phyloP scores from a whole-genome alignment of 1,140 invertebrate genomes.

The Dendroctonus valens region DNA sequence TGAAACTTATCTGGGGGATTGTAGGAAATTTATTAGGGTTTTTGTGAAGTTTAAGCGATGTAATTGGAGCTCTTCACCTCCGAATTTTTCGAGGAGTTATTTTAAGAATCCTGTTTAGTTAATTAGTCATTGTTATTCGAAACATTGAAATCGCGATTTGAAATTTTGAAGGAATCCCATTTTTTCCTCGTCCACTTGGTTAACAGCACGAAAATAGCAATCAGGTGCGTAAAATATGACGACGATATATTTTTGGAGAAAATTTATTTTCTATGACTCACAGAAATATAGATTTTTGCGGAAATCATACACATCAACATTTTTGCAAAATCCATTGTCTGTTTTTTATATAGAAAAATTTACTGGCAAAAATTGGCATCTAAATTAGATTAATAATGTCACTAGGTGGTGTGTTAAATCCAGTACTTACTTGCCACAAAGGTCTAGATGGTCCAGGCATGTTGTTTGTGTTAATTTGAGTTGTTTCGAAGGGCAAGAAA shows the following conservation, averaged over 20 bases:
- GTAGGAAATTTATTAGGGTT: not conserved
- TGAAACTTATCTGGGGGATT: not conserved
- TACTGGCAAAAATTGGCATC: not conserved
- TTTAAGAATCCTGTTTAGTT: too few species aligned
- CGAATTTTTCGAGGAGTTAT: too few species aligned
- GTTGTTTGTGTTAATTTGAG: conserved; percentile 27
- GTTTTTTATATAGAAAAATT: not conserved
- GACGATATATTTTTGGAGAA: conserved; percentile 8
- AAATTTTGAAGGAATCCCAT: not conserved
- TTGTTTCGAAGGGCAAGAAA: conserved; percentile 17
- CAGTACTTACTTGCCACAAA: conserved; percentile 47
- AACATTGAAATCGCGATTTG: not conserved
- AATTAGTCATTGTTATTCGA: too few species aligned
- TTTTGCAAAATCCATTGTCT: not conserved
- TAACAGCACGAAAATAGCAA: not conserved
- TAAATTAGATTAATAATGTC: not conserved
- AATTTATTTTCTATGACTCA: conserved; percentile 3
- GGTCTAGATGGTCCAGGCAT: conserved; percentile 50
- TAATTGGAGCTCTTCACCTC: not conserved
- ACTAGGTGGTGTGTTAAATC: not conserved
- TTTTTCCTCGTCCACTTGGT: not conserved
- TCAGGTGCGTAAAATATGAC: conserved; percentile 11
- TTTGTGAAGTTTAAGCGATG: not conserved
- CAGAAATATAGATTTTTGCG: not conserved
- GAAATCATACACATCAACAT: too few species aligned